phyloP scores from a whole-genome alignment of 1,140 invertebrate species.

The Platyscapa corneri region DNA sequence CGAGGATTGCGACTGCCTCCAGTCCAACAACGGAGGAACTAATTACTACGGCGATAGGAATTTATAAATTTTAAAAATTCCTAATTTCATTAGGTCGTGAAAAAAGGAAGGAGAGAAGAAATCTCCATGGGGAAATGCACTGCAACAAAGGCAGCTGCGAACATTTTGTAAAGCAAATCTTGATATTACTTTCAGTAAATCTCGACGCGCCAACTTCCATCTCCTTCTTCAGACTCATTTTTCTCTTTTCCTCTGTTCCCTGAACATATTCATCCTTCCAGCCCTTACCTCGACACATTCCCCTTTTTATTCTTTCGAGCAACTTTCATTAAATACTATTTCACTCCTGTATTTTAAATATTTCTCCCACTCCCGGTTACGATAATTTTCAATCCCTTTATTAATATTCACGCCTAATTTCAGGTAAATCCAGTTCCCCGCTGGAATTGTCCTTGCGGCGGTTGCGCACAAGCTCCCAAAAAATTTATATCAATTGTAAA shows the following conservation, averaged over 20 bases:
- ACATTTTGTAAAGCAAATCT: conserved; percentile 43
- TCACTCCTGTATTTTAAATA: background rate
- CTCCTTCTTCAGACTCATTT: conserved; percentile 33
- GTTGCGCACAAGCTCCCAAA: background rate
- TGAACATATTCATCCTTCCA: conserved; percentile 24
- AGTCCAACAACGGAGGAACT: background rate
- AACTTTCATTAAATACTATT: conserved; percentile 26
- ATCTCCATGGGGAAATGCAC: background rate
- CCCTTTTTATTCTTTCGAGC: conserved; percentile 15
- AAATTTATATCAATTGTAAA: background rate
- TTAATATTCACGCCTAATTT: background rate
- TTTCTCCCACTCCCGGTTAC: background rate
- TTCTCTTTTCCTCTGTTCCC: background rate
- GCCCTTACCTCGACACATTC: background rate
- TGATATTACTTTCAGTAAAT: conserved; percentile 48
- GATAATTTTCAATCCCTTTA: background rate
- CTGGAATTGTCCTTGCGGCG: background rate
- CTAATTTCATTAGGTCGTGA: background rate
- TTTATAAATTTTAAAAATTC: conserved; percentile 35
- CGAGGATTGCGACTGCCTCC: background rate
- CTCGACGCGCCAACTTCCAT: conserved; percentile 3
- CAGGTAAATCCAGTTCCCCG: background rate
- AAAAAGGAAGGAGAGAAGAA: background rate
- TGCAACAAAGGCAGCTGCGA: background rate
- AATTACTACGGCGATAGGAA: conserved; percentile 20